A percentile compares a stretch with the other conserved stretches of the same genome.
These are phyloP conservation scores for Lophotis ruficrista DNA, from an alignment of 2,113 vertebrate species.

Conservation along the genomic window DNA sequence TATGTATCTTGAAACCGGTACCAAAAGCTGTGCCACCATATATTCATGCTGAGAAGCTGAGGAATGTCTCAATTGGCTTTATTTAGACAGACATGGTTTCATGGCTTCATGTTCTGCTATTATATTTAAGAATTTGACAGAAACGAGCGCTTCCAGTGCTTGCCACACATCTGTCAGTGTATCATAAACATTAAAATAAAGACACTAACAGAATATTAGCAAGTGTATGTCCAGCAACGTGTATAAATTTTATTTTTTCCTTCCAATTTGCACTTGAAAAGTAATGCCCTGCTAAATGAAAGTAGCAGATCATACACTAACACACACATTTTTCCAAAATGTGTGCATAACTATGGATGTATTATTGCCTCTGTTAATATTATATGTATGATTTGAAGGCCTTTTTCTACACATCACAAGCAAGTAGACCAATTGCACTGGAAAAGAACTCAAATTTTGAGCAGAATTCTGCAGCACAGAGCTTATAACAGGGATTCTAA, in stretches of 20 bases:
- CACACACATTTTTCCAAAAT: not conserved
- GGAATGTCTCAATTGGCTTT: not conserved
- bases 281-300: not conserved
- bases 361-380: not conserved
- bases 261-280: not conserved
- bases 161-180: not conserved
- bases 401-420: not conserved
- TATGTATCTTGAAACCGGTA: not conserved
- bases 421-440: not conserved
- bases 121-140: not conserved
- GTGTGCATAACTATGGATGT: not conserved
- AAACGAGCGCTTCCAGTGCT: not conserved
- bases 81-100: not conserved
- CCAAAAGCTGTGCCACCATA: not conserved
- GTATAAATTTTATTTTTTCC: not conserved
- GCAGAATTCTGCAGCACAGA: not conserved
- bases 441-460: not conserved
- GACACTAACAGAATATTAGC: not conserved
- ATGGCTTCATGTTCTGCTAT: not conserved
- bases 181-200: not conserved
- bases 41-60: not conserved
- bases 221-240: not conserved
- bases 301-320: not conserved
- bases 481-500: not conserved
- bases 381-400: not conserved